Evolutionary conservation across 2,113 vertebrate genomes (phyloP), one percentile per base, ranked within the genome.

Genomic region (Brachyhypopomus gauderio): DNA sequence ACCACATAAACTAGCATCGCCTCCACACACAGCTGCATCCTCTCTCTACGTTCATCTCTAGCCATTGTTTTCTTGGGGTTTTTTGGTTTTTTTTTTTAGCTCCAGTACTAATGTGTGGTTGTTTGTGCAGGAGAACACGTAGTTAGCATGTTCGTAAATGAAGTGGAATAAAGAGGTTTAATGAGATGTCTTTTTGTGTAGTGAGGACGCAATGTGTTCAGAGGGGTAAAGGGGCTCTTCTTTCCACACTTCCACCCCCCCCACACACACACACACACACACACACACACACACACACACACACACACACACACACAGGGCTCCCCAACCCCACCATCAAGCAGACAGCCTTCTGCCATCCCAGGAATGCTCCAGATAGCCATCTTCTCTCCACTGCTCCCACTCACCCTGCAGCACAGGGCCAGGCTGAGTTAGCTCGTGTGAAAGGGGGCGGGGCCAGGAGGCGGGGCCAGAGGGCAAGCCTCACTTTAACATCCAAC

Each of bases 311-410:
- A 66, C 52, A 77, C 22, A 64, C 59, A 45, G 88, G 86, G 83
- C 90, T 87, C 88, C 85, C 87, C 86, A 90, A 89, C 89, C 87
- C 87, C 86, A 88, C 90, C 90, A 90, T 90, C 88, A 89, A 88
- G 88, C 89, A 90, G 90, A 90, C 92, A 94, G 91, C 91, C 89
- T 89, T 90, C 90, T 92, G 91, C 95, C 93, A 96, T 97, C 93
- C 94, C 90, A 95, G 94, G 95, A 97, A 96, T 97, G 96, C 93
- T 91, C 92, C 89, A 95, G 95, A 97, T 97, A 96, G 88, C 94
- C 94, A 96, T 96, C 95, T 89, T 93, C 90, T 95, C 92, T 92
- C 88, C 88, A 88, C 94, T 95, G 91, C 88, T 82, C 14, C 91
- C 88, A 82, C 14, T 89, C 91, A 92, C 90, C 90, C 85, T 79